Percentiles rank a stretch among this genome's conserved stretches.
Evolutionary conservation across 2,888 invertebrate species (phyloP).

Genomic region (Sinodicranocentrus sp.): DNA sequence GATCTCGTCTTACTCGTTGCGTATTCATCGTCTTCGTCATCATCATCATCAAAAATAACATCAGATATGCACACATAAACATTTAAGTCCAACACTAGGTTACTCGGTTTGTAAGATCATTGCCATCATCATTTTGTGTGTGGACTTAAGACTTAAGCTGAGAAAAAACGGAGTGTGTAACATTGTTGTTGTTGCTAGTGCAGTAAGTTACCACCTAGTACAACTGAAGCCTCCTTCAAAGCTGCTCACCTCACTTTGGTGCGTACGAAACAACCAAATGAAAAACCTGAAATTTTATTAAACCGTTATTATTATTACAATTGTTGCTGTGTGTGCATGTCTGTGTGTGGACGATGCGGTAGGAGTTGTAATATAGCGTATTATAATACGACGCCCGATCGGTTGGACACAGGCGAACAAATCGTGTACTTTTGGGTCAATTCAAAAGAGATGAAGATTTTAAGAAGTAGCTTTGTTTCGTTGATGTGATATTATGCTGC

Average conservation of each 20-base stretch:
- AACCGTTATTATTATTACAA: conserved; percentile 63
- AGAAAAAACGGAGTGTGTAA: conserved; percentile 35
- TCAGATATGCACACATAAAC: conserved; percentile 66
- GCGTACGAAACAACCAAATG: conserved; percentile 35
- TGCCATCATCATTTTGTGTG: conserved; percentile 44
- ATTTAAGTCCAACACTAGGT: conserved; percentile 65
- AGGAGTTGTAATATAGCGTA: background rate
- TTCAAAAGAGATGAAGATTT: conserved; percentile 23
- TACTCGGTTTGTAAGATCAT: conserved; percentile 68
- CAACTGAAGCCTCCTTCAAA: background rate
- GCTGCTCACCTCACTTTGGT: conserved; percentile 9
- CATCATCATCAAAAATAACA: conserved; percentile 53
- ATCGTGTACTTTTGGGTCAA: conserved; percentile 48
- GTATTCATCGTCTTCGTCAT: conserved; percentile 40
- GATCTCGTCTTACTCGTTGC: conserved; percentile 23
- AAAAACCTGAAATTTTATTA: conserved; percentile 60
- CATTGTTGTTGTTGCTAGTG: conserved; percentile 34
- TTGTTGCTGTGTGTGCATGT: conserved; percentile 44
- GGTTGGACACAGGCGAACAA: conserved; percentile 4
- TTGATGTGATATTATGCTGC: background rate
- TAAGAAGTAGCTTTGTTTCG: conserved; percentile 6
- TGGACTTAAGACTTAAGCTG: conserved; percentile 32
- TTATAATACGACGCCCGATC: conserved; percentile 2
- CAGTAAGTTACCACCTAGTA: background rate
- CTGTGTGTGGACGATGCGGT: conserved; percentile 34